Evolutionary conservation across 2,113 vertebrate species (phyloP), one percentile per base, ranked within the genome.

Genomic region (Neotragus pygmaeus): DNA sequence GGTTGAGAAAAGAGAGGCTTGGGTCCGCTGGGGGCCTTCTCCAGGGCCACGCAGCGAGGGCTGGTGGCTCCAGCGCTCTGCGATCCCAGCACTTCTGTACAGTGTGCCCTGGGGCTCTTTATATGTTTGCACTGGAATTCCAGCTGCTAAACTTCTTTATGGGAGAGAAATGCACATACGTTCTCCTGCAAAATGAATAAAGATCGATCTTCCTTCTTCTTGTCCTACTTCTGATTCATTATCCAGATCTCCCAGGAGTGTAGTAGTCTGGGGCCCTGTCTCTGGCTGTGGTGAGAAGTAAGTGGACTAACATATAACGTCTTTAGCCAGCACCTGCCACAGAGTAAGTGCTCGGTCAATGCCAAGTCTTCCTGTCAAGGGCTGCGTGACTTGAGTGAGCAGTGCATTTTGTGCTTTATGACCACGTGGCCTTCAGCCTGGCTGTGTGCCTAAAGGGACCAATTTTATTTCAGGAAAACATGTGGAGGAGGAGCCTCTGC

Each of bases 401-500:
- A 23, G 62, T 11, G 87, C 30, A 4, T 12, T 55, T 25, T 15
- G 57, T 55, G 23, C 73, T 36, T 45, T 28, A 43, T 83, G 47
- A 19, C 73, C 23, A 0, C 1, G 3, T 45, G 53, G 47, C 70
- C 30, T 30, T 49, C 5, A 3, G 27, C 84, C 39, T 62, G 39
- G 33, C 60, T 62, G 51, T 95, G 73, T 88, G 60, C 45, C 33
- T 6, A 7, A 49, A 36, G 64, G 30, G 25, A 19, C 51, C 7
- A 7, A 15, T 78, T 91, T 90, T 39, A 66, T 95, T 96, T 89
- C 17, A 94, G 95, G 92, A 90, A 84, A 91, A 70, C 49, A 21
- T 75, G 73, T 64, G 17, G 16, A 43, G 70, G 66, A 90, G 53
- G 33, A 86, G n/a, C 8, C 8, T 17, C 64, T 80, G 62, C 88